These are phyloP conservation scores for Adelphocoris suturalis DNA, from an alignment of 2,888 invertebrate genomes.

Conservation along the genomic window DNA sequence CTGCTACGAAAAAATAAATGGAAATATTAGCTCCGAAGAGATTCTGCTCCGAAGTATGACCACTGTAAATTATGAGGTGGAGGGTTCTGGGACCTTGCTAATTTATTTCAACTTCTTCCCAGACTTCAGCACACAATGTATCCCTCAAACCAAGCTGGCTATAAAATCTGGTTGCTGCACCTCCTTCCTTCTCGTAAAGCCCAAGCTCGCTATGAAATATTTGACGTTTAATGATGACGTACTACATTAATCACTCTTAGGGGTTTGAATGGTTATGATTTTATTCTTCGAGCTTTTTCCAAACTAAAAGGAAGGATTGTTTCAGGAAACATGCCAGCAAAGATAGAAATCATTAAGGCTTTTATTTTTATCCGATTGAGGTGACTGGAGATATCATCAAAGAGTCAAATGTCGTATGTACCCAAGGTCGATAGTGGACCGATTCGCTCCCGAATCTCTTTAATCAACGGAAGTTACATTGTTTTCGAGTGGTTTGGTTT, in stretches of 20 bases:
- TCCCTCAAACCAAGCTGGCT: neutral
- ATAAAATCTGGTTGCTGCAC: constrained; percentile 25
- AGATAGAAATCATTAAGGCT: neutral
- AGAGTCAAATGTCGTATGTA: too few relatives aligned
- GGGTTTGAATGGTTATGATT: constrained; percentile 21
- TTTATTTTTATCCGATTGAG: too few relatives aligned
- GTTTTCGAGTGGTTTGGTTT: too few relatives aligned
- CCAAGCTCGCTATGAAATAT: neutral
- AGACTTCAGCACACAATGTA: constrained; percentile 25
- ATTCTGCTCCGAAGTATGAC: neutral
- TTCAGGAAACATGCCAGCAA: neutral
- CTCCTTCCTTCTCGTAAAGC: constrained; percentile 15
- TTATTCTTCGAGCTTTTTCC: neutral
- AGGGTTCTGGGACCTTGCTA: neutral
- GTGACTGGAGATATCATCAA: too few relatives aligned
- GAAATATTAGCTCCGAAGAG: neutral
- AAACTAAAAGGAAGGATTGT: neutral
- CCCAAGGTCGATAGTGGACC: too few relatives aligned
- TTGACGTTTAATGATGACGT: constrained; percentile 31
- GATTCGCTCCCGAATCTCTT: too few relatives aligned
- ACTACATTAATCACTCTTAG: constrained; percentile 23
- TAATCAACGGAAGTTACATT: too few relatives aligned
- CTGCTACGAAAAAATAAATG: neutral
- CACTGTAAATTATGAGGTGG: neutral
- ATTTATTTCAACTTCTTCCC: constrained; percentile 18